Evolutionary conservation across 2,113 vertebrate genomes (phyloP), one percentile per base, ranked within the genome.

Genomic region (Tympanuchus pallidicinctus): DNA sequence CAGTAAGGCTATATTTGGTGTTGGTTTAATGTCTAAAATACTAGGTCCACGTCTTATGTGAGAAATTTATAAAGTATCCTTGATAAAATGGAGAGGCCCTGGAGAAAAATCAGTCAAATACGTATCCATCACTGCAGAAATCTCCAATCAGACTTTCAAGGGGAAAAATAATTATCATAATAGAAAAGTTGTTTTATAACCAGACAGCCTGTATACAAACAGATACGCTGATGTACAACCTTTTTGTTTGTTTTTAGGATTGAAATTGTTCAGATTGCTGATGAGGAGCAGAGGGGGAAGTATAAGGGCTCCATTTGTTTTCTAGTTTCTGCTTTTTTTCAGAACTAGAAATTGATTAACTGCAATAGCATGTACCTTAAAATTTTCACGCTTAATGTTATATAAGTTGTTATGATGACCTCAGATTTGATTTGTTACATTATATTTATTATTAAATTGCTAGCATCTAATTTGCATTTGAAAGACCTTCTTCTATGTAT

Each of bases 391-490:
- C 73, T 92, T 82, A 93, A 84, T 24, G 3, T 72, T 94, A 87
- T 66, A 47, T 60, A 76, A 86, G 87, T 96, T 97, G 63, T 80
- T 59, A 95, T 94, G 73, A 87, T 93, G 93, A 95, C 70, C 28
- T 89, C 73, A 71, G 65, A 94, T 93, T 87, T 25, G 7, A 48
- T 93, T 93, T 93, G 64, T 79, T 91, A 59, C 18, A 0, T 93
- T 96, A 86, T 54, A 76, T 90, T 95, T 88, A 88, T 65, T 43
- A 20, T 70, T 96, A 90, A 88, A 90, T 91, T 91, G 8, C 59
- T 92, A 94, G 90, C 19, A 72, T 87, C 19, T 78, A 11, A 92
- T 96, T 97, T 96, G 14, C 52, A 94, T 95, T 86, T 95, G 93
- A 90, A 96, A 88, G 28, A n/a, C n/a, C 34, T 77, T 74, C 5